Base-by-base conservation (phyloP, 2,113 vertebrate genomes). In the Leptosomus discolor region DNA sequence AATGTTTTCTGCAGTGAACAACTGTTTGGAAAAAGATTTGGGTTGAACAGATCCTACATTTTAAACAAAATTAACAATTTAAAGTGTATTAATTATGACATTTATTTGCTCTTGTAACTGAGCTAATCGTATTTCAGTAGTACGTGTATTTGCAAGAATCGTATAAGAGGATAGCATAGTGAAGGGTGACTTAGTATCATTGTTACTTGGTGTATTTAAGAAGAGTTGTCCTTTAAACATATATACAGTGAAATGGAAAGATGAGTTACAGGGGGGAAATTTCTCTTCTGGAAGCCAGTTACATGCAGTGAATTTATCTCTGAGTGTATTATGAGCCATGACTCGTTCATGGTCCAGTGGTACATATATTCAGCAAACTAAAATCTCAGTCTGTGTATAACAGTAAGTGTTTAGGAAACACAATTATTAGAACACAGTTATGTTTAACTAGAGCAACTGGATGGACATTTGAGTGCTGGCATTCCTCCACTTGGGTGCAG, bases 301-400 rank as follows among this genome's bases (percentile, higher is more conserved):
- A 20, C 3, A 4, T 36, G 61, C 27, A 36, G 61, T 1, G 1
- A 19, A 39, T 61, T 57, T 48, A 18, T 57, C 19, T 54, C 27
- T 1, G 15, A 32, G 16, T 48, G 13, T 22, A 0, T 68, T 61
- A 6, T 1, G 22, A 69, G 26, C 68, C 6, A 2, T 58, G 43
- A 36, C 12, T 64, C 1, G 5, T 32, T 46, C 12, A 0, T 30
- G 21, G 37, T n/a, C 12, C 61, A 3, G 41, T 22, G 53, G 18
- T 39, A 29, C 16, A 2, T 29, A 1, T 5, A 10, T 8, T 2
- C 5, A 36, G 39, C 77, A 69, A 36, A 46, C 67, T 4, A 78
- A 71, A 39, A 67, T 29, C 53, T 84, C 26, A 5, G 30, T 29
- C 41, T 46, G 34, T 53, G 60, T 30, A 1, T 48, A 19, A 3